Base-by-base conservation (phyloP, 2,888 invertebrate genomes). In the Taenaris catops region DNA sequence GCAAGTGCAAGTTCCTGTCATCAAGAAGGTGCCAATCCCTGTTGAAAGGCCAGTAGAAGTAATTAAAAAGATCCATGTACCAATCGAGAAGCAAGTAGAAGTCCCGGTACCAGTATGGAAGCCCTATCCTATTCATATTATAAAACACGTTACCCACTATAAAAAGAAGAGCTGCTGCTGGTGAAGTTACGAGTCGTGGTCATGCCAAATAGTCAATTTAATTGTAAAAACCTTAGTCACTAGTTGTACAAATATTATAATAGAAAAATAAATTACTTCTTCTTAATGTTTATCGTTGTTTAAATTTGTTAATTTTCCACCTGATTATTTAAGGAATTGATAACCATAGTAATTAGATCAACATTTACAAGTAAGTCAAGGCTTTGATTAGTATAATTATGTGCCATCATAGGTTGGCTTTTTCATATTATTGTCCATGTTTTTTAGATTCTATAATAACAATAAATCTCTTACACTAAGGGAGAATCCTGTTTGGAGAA, bases 141-240 rank as follows among this genome's bases (percentile, higher is more conserved):
- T 84, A 61, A 86, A 86, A 46, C 86, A 86, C 60, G 69, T 86
- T 27, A 84, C 83, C 42, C 86, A 86, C 53, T 83, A 84, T 68
- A 68, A 83, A 51, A 80, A 83, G 65, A 83, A 84, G 65, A 71
- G 67, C 59, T 74, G 78, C 57, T 76, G 83, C 56, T 83, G 84
- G 79, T 84, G 53, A 76, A 53, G 42, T 5, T 44, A 49, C 37
- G 56, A 66, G 56, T 63, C 68, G 64, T 78, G 68, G 70, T 72
- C 60, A 69, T 74, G 69, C 83, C 80, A 83, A 81, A 81, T 83
- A 84, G 71, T 76, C 72, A 73, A 69, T 75, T 73, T 64, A 63
- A 51, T 53, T 86, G 80, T 83, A 83, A 79, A 80, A 80, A 76
- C 52, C 53, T 71, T 83, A 83, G 83, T 75, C 78, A 79, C 65